Base-by-base conservation (phyloP, 2,888 invertebrate species). In the Heliconius aoede region DNA sequence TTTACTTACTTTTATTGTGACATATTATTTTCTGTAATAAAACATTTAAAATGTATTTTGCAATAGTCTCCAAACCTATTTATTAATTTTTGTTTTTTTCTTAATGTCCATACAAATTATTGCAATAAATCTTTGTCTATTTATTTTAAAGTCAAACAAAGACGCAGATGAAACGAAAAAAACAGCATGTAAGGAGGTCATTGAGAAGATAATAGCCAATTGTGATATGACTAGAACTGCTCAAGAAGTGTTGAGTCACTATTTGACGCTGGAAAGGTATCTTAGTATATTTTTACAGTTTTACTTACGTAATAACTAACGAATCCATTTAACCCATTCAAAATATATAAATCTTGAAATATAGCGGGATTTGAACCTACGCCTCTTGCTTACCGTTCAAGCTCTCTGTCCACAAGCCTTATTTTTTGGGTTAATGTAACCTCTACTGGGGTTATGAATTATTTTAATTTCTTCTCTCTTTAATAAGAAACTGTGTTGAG, bases 221-320 rank as follows among this genome's bases (percentile, higher is more conserved):
- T 97, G 97, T 79, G 96, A 96, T 84, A 92, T 97, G 79, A 97
- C 96, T 81, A 95, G 96, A 36, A 96, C 96, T 65, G 97, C 97
- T 91, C 98, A 98, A 86, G 97, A 97, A 83, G 87, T 98, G 32
- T 95, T 99, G 1, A 97, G 98, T 58, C 96, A 97, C 79, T 99
- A 99, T 91, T 95, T 99, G 73, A 95, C 97, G 28, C 95, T 99
- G 83, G 99, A 99, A 89, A 97, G 98, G 95, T 95, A 84, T 40
- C 24, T 51, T 30, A 36, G 18, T 58, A n/a, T 15, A 30, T 21
- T 15, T 40, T 28, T 46, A 46, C 18, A 36, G 36, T 36, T 36
- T 36, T 36, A 36, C 13, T 36, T 36, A 36, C 36, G 13, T 36
- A 13, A 11, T 36, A 36, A 36, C 11, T 11, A 36, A 36, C n/a